Base-by-base conservation (phyloP, 2,797 vertebrate species). In the Argentina silus region DNA sequence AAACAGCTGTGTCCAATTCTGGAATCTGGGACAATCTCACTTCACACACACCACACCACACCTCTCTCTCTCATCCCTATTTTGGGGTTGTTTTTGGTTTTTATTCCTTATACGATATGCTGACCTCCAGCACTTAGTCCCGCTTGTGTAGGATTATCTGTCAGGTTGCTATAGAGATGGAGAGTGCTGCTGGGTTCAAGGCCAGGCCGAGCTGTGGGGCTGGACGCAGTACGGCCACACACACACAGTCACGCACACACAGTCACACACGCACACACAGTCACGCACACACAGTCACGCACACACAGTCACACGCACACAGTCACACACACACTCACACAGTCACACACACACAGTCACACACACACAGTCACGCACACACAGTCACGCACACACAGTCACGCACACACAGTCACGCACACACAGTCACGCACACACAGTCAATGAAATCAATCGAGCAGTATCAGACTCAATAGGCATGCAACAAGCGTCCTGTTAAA, bases 401-500 rank as follows among this genome's bases (percentile, higher is more conserved):
- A 66, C 60, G 9, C 17, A 21, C 55, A 57, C 17, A 6, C n/a
- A 15, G 14, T n/a, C 8, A 48, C 64, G 1, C 44, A 19, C 63
- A 66, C 15, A 23, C 43, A 3, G 12, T 73, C 8, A 48, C 64
- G 1, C 44, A 19, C 63, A 66, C 15, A 23, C 43, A 3, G 12
- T 59, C 67, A 6, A 68, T 21, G 74, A 45, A 36, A 36, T 36
- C 27, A 36, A 3, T 7, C 21, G 0, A 60, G 75, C 10, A 14
- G n/a, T 44, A 12, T 47, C 62, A 42, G 36, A 12, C 7, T 43
- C 14, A 11, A 23, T 27, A 44, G 59, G 55, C 53, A 53, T 67
- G 56, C 21, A 19, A 73, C 21, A 73, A 72, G 50, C 8, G 42
- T 57, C 65, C 50, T 53, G 45, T 82, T 79, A 82, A 77, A 67